Evolutionary conservation across 1,140 invertebrate species (phyloP), one percentile per base, ranked within the genome.

Genomic region (Drosophila tani): DNA sequence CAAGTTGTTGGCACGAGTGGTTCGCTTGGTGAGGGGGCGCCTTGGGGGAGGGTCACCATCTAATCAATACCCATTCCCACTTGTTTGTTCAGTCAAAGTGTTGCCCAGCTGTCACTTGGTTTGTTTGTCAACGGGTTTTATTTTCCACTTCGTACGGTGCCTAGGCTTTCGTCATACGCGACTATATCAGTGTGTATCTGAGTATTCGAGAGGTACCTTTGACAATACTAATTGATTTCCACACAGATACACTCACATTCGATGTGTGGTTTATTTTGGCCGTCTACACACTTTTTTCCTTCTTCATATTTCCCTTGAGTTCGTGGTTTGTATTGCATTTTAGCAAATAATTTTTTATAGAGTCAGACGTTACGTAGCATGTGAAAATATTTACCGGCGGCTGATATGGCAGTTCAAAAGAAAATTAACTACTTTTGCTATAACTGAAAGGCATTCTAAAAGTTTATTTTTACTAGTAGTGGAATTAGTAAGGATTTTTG

Each of bases 201-300:
- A 65, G 35, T 62, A 66, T 58, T 40, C 53, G 41, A 29, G 15
- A 81, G 62, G 56, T 86, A 76, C 65, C 69, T 82, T 73, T 65
- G 75, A 87, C 75, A 82, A 82, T 79, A 82, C 76, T 82, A 87
- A 86, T 86, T 86, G 83, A 86, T 76, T 87, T 82, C 40, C 53
- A 38, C 67, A 73, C 40, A 57, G 21, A 40, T 32, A 63, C n/a
- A 46, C 8, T 27, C 45, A 9, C 53, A 27, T 64, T 49, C 60
- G 17, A 19, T 76, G 62, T 78, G 82, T 62, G 47, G 49, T 73
- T 65, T 80, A 41, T 53, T 69, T 46, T 51, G 64, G 8, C 15
- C 56, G 65, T 67, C 58, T 63, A 56, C 78, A 63, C 27, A 51
- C 56, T 56, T 70, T 69, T 51, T 53, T 60, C 43, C 55, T 27